Evolutionary conservation across 2,113 vertebrate species (phyloP).

Genomic region (Protomyctophum bolini): DNA sequence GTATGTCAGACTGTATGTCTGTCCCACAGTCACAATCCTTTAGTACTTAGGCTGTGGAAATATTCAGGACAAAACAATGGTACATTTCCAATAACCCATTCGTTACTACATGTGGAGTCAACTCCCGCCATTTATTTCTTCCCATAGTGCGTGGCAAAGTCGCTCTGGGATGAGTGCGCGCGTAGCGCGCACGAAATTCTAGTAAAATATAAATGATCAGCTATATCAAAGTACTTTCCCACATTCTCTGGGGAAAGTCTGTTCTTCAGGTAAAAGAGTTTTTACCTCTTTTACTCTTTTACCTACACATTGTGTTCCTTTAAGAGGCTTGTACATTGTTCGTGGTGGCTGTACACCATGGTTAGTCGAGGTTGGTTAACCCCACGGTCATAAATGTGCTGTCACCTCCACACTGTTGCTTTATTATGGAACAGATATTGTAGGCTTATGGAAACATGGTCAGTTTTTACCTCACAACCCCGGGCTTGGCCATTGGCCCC

Average conservation of each 20-base stretch:
- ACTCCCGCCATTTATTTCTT: too few relatives aligned
- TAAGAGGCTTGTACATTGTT: slow-evolving; percentile 53
- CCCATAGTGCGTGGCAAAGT: too few relatives aligned
- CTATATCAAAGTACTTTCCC: slow-evolving; percentile 7
- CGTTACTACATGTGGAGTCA: too few relatives aligned
- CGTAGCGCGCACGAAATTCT: too few relatives aligned
- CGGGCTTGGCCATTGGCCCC: neutral
- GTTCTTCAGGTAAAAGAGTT: slow-evolving; percentile 34
- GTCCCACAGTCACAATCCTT: too few relatives aligned
- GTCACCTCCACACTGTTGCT: slow-evolving; percentile 41
- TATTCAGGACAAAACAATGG: too few relatives aligned
- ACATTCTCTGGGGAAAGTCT: slow-evolving; percentile 37
- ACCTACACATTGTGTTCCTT: slow-evolving; percentile 31
- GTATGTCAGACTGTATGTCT: too few relatives aligned
- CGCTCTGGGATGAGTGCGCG: too few relatives aligned
- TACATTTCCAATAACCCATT: too few relatives aligned
- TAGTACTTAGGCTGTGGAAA: too few relatives aligned
- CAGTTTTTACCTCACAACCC: slow-evolving; percentile 18
- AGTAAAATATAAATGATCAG: slow-evolving; percentile 5
- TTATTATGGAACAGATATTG: slow-evolving; percentile 21
- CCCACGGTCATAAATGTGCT: slow-evolving; percentile 55
- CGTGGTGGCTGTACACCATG: slow-evolving; percentile 38
- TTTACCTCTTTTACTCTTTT: too few relatives aligned
- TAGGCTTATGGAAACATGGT: slow-evolving; percentile 17
- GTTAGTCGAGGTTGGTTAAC: slow-evolving; percentile 55